These are phyloP conservation scores for Tetramorium simillimum DNA, from an alignment of 1,140 invertebrate species.

Conservation along the genomic window DNA sequence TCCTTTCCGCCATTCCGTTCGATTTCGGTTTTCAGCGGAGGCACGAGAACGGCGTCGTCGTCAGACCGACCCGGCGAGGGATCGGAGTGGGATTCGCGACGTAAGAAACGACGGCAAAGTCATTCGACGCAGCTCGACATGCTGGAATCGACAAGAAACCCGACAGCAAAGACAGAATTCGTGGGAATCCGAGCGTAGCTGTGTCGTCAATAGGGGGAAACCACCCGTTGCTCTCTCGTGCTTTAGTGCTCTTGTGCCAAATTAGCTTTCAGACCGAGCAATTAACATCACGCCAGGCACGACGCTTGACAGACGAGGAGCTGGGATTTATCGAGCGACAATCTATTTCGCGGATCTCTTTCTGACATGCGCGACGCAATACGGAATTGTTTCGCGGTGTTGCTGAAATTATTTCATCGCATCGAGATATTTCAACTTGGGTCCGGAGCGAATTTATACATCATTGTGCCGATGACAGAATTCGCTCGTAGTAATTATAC, in stretches of 20 bases:
- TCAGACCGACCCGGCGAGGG: not conserved
- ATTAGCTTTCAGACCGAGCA: constrained; percentile 57
- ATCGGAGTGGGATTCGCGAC: not conserved
- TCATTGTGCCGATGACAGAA: not conserved
- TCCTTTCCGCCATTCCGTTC: constrained; percentile 22
- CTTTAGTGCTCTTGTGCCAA: constrained; percentile 46
- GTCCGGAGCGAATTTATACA: not conserved
- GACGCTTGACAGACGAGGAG: constrained; percentile 31
- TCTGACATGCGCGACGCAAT: not conserved
- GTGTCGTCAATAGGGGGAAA: constrained; percentile 43
- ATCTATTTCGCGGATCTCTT: constrained; percentile 38
- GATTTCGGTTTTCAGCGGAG: constrained; percentile 26
- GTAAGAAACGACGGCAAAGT: constrained; percentile 41
- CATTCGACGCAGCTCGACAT: constrained; percentile 16
- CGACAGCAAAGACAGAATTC: constrained; percentile 41
- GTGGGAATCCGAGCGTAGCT: constrained; percentile 32
- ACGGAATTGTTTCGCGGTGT: constrained; percentile 16
- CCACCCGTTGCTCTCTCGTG: constrained; percentile 49
- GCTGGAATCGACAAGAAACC: constrained; percentile 28
- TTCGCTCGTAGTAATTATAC: not conserved
- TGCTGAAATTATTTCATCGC: constrained; percentile 28
- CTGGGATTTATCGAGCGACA: constrained; percentile 46
- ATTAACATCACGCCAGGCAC: constrained; percentile 53
- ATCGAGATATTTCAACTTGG: constrained; percentile 4
- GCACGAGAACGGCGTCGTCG: not conserved